Evolutionary conservation across 2,888 invertebrate species (phyloP).

Genomic region (Lordiphosa andalusiaca): DNA sequence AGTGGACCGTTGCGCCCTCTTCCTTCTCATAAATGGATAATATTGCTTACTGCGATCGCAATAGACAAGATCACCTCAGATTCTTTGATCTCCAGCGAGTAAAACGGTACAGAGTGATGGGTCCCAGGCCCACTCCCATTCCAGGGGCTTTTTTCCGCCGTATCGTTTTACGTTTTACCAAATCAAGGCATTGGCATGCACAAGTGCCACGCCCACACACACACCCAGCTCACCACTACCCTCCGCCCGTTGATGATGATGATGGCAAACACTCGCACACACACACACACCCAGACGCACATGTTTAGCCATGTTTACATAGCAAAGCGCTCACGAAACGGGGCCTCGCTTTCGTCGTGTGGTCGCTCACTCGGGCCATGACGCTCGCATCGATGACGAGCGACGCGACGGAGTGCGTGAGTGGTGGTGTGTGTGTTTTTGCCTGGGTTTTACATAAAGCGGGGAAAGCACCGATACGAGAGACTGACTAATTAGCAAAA

Average conservation of each 20-base stretch:
- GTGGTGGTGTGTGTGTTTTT: conserved; percentile 10
- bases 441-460: conserved; percentile 12
- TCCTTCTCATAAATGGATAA: no score
- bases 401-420: conserved; percentile 42
- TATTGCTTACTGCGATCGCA: no score
- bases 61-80: not conserved
- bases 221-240: conserved; percentile 3
- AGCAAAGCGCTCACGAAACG: conserved; percentile 66
- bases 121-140: not conserved
- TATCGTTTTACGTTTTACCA: conserved; percentile 7
- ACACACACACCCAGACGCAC: conserved; percentile 12
- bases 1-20: no score
- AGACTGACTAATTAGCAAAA: conserved; percentile 13
- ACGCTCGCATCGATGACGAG: conserved; percentile 38
- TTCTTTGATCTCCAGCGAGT: not conserved
- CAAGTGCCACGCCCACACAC: conserved; percentile 10
- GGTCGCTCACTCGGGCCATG: conserved; percentile 32
- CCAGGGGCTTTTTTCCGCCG: conserved; percentile 2
- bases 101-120: conserved; percentile 11
- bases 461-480: conserved; percentile 9
- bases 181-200: conserved; percentile 13
- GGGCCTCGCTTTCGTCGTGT: conserved; percentile 46
- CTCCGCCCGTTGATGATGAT: conserved; percentile 18
- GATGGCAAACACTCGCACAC: conserved; percentile 18
- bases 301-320: conserved; percentile 62